phyloP scores from a whole-genome alignment of 2,113 vertebrate genomes.

The human region DNA sequence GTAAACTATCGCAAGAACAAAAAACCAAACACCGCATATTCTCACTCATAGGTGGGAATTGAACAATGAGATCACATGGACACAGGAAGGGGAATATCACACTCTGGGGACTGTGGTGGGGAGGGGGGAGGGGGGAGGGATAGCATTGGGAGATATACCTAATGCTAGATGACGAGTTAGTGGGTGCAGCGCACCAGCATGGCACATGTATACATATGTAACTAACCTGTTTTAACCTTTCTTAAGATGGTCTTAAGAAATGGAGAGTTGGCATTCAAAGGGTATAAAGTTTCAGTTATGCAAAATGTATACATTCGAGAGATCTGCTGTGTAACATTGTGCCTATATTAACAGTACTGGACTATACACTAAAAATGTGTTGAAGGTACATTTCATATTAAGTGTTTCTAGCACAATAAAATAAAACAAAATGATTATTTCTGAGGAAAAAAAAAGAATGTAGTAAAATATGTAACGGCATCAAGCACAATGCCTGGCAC shows the following conservation, averaged over 20 bases:
- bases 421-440: not conserved
- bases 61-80: too few relatives aligned
- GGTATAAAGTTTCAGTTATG: not conserved
- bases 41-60: too few relatives aligned
- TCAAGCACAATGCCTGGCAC: not conserved
- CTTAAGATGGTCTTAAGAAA: not conserved
- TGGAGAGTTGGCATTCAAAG: not conserved
- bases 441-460: not conserved
- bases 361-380: not conserved
- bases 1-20: too few relatives aligned
- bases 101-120: too few relatives aligned
- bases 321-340: not conserved
- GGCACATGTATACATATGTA: too few relatives aligned
- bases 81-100: too few relatives aligned
- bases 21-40: too few relatives aligned
- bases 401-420: not conserved
- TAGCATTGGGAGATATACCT: too few relatives aligned
- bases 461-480: not conserved
- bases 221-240: not conserved
- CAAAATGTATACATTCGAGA: not conserved
- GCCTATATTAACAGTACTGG: not conserved
- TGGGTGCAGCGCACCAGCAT: too few relatives aligned
- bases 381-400: not conserved
- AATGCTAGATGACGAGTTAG: too few relatives aligned
- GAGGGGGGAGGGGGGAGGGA: too few relatives aligned